These are phyloP conservation scores for Laterallus jamaicensis DNA, from an alignment of 2,113 vertebrate species.

Conservation along the genomic window DNA sequence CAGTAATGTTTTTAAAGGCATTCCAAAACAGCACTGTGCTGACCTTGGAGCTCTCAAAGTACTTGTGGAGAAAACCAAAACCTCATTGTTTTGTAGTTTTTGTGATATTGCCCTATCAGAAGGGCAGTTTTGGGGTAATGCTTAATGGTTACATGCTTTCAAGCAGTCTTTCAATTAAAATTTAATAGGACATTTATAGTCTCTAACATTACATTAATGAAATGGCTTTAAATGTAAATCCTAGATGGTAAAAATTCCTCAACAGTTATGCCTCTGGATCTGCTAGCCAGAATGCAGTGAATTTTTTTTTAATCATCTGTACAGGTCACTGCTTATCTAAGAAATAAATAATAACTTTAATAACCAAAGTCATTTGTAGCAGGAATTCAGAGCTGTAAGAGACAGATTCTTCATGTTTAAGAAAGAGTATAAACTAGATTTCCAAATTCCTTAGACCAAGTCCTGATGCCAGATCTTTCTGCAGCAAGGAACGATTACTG, in stretches of 20 bases:
- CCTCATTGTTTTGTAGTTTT: not conserved
- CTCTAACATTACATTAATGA: not conserved
- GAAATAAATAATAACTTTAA: not conserved
- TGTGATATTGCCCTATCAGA: not conserved
- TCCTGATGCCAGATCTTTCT: not conserved
- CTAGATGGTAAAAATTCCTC: not conserved
- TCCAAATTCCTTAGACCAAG: not conserved
- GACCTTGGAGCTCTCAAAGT: constrained; percentile 33
- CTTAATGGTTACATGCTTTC: not conserved
- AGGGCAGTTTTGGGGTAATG: not conserved
- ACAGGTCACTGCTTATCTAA: not conserved
- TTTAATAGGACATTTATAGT: constrained; percentile 1
- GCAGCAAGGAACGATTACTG: not conserved
- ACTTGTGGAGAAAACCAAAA: not conserved
- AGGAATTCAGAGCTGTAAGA: not conserved
- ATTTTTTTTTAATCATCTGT: not conserved
- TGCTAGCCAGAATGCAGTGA: not conserved
- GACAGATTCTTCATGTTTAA: not conserved
- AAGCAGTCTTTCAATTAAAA: not conserved
- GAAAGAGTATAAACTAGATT: not conserved
- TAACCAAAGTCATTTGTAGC: not conserved
- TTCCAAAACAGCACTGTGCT: not conserved
- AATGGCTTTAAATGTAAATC: not conserved
- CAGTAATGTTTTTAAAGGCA: constrained; percentile 22
- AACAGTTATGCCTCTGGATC: not conserved